These are phyloP conservation scores for Zaprionus davidi DNA, from an alignment of 1,140 invertebrate species.

Conservation along the genomic window DNA sequence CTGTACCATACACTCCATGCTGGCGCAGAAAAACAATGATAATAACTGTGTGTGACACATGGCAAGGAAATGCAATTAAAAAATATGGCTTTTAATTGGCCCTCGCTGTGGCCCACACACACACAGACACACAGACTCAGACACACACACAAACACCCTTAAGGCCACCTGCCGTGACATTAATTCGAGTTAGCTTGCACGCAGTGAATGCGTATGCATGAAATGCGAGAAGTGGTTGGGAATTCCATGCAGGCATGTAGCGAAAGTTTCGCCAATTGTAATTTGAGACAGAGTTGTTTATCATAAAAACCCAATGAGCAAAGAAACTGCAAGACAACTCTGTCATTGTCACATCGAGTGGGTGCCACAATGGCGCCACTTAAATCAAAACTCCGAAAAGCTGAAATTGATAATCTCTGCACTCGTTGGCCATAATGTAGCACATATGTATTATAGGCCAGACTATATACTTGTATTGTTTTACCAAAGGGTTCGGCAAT, in stretches of 20 bases:
- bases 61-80: constrained; percentile 75
- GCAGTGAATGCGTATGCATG: constrained; percentile 4
- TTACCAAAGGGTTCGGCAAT: constrained; percentile 37
- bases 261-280: constrained; percentile 61
- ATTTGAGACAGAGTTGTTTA: constrained; percentile 65
- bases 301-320: constrained; percentile 40
- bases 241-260: constrained; percentile 24
- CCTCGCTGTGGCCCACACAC: background rate
- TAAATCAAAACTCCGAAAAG: constrained; percentile 61
- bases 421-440: background rate
- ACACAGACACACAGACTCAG: background rate
- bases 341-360: constrained; percentile 60
- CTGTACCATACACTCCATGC: constrained; percentile 2
- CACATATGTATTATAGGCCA: background rate
- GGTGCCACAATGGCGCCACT: constrained; percentile 52
- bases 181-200: constrained; percentile 70
- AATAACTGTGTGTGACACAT: constrained; percentile 53
- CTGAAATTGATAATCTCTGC: constrained; percentile 8
- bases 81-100: constrained; percentile 76
- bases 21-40: constrained; percentile 34
- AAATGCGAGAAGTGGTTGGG: constrained; percentile 45
- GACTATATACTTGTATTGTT: constrained; percentile 15
- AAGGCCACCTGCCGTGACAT: constrained; percentile 69
- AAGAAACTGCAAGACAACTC: constrained; percentile 34
- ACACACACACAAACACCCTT: constrained; percentile 17